A percentile compares a stretch with the other conserved stretches of the same genome.
Evolutionary conservation across 2,888 invertebrate species (phyloP).

Genomic region (Platycnemis pennipes): DNA sequence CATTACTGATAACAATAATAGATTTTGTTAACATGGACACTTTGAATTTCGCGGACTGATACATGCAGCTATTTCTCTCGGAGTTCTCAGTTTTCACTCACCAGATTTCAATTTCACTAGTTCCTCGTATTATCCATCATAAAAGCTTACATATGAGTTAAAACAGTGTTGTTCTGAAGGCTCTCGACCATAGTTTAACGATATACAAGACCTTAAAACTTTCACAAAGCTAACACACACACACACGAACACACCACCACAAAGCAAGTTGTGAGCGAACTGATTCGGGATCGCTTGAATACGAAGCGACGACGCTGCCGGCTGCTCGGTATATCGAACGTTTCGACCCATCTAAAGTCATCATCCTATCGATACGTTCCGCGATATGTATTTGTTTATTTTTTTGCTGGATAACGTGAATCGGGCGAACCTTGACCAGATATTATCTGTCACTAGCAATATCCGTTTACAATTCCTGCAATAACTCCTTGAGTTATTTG

Average conservation of each 20-base stretch:
- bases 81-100: background rate
- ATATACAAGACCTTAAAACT: background rate
- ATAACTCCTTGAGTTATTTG: too few species aligned
- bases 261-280: background rate
- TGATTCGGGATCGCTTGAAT: background rate
- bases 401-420: background rate
- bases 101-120: conserved; percentile 12
- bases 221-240: conserved; percentile 7
- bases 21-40: background rate
- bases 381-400: background rate
- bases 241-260: conserved; percentile 13
- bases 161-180: background rate
- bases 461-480: background rate
- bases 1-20: background rate
- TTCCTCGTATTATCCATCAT: background rate
- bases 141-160: background rate
- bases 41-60: conserved; percentile 31
- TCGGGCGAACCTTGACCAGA: background rate
- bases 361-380: background rate
- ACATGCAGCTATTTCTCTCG: background rate
- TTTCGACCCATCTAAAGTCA: conserved; percentile 18
- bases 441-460: background rate
- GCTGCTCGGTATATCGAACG: conserved; percentile 49
- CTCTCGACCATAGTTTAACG: background rate
- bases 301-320: conserved; percentile 57